Evolutionary conservation across 1,140 invertebrate genomes (phyloP), one percentile per base, ranked within the genome.

Genomic region (Aphis gossypii): DNA sequence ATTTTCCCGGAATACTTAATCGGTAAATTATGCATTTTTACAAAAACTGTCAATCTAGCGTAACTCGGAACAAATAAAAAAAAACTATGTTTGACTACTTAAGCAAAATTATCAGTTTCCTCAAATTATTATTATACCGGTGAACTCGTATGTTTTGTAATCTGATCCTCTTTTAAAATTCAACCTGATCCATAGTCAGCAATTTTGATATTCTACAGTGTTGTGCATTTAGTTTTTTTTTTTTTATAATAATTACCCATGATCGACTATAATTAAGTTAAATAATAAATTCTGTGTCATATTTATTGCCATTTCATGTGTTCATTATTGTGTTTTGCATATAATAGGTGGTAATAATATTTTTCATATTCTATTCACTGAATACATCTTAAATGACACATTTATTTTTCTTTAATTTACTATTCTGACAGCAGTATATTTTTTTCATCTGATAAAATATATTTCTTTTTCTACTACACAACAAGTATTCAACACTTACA

Each of bases 51-150:
- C 68, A 38, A 92, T 46, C 30, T 51, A 83, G 90, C 90, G 68
- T 51, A 82, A 92, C 90, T 76, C 23, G 30, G n/a, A 60, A 90
- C 25, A 56, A 76, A 76, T n/a, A 18, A 60, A 88, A 86, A 89
- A 89, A 89, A 54, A 25, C 0, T 25, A 46, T 38, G 23, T 54
- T 30, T 88, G 48, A 89, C 41, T 89, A 89, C n/a, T 89, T 54
- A 89, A 86, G 48, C 87, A 89, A 89, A 89, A 87, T 89, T 89
- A 38, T 89, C 48, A 90, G 89, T 90, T 90, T 90, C 89, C 56
- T 90, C 14, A 68, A 90, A 90, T 44, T 41, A 68, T 60, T 90
- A 41, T 90, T 90, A 23, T 41, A 18, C 38, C 89, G 56, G 89
- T 90, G 54, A 90, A 44, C 54, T n/a, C 41, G 56, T 30, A 56